Evolutionary conservation across 2,113 vertebrate genomes (phyloP), one percentile per base, ranked within the genome.

Genomic region (Etheostoma spectabile): DNA sequence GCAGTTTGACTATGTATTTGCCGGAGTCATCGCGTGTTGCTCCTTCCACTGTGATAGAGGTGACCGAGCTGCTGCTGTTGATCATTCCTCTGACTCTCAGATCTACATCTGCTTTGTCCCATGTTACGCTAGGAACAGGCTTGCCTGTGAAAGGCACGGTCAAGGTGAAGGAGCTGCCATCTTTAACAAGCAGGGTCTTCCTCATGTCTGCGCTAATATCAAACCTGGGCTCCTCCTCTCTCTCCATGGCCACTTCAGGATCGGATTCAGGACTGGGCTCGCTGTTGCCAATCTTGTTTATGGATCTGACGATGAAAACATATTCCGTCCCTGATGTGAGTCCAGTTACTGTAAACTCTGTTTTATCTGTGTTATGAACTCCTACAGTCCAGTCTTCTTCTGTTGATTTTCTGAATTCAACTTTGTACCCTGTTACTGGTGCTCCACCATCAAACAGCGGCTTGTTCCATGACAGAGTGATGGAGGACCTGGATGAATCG

Each of bases 371-470:
- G 72, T 96, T 97, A 74, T 95, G 94, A 90, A 97, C 93, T 71
- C 95, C 97, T 79, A 95, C 95, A 79, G 89, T 87, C 98, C 98
- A 99, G 35, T 98, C 96, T n/a, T 96, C 97, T 87, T 98, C 97
- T 80, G 95, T 89, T 63, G 93, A 93, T 93, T 91, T 96, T 90
- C 96, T 98, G 91, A 97, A 99, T 91, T 99, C 97, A 74, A 99
- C 96, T 76, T 94, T 95, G 86, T 99, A 99, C 63, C 97, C 97
- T 10, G 95, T 99, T 84, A 99, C 91, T 82, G 96, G 95, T 61
- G 98, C 90, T 72, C 98, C 98, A 84, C 98, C 98, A 90, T 99
- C 98, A 95, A 98, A 99, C 68, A 99, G 76, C 12, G 98, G 98
- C 80, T 98, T 99, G 90, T 96, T 96, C 98, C 98, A 99, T 76